Conservation (phyloP, 2,888 invertebrate genomes). For the Globia sparganii region DNA sequence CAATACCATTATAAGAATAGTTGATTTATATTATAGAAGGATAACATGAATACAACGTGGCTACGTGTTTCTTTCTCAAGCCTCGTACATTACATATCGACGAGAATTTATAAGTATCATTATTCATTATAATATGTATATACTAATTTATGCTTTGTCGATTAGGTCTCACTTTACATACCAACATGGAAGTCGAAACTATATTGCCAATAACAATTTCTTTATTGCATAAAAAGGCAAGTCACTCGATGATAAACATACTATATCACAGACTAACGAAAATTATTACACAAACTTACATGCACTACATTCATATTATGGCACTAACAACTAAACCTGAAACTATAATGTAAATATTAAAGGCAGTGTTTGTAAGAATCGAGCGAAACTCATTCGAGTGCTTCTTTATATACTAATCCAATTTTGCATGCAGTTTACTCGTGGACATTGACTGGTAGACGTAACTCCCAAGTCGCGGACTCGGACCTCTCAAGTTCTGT, state of each 20-base stretch:
- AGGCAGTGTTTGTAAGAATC: slow-evolving; percentile 78
- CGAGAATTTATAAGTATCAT: slow-evolving; percentile 50
- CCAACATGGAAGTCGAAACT: slow-evolving; percentile 58
- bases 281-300: slow-evolving; percentile 81
- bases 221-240: slow-evolving; percentile 79
- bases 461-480: slow-evolving; percentile 40
- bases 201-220: slow-evolving; percentile 63
- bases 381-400: slow-evolving; percentile 53
- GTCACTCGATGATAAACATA: slow-evolving; percentile 81
- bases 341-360: slow-evolving; percentile 75
- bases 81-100: slow-evolving; percentile 53
- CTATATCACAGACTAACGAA: slow-evolving; percentile 89
- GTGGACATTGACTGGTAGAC: slow-evolving; percentile 15
- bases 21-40: slow-evolving; percentile 61
- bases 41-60: slow-evolving; percentile 65
- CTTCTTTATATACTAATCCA: slow-evolving; percentile 47
- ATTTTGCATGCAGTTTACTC: slow-evolving; percentile 53
- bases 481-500: slow-evolving; percentile 74
- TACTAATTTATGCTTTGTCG: slow-evolving; percentile 58
- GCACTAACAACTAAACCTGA: slow-evolving; percentile 86
- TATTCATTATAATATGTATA: slow-evolving; percentile 46
- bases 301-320: slow-evolving; percentile 86
- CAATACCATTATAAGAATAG: slow-evolving; percentile 66
- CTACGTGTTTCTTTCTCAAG: slow-evolving; percentile 56
- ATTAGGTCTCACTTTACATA: slow-evolving; percentile 60